phyloP scores from a whole-genome alignment of 2,113 vertebrate genomes.

The Eira barbara region DNA sequence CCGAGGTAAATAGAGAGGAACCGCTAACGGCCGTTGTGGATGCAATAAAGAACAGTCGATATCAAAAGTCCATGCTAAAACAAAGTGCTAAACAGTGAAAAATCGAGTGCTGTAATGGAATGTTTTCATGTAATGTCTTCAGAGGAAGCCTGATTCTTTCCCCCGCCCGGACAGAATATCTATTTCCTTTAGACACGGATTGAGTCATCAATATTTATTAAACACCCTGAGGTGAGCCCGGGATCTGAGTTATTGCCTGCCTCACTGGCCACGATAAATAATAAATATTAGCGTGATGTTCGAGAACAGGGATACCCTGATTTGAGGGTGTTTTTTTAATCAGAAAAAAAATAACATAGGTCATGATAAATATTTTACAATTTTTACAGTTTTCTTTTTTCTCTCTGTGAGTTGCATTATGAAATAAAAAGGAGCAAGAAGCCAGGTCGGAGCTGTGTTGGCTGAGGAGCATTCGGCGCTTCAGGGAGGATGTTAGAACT shows the following conservation, averaged over 20 bases:
- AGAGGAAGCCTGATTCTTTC: not conserved
- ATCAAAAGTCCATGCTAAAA: not conserved
- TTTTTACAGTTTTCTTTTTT: not conserved
- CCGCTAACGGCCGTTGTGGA: not conserved
- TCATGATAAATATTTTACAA: not conserved
- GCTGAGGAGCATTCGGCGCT: no score
- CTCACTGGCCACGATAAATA: not conserved
- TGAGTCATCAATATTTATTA: constrained; percentile 23
- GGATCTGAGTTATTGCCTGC: not conserved
- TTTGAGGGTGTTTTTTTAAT: not conserved
- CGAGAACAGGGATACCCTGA: not conserved
- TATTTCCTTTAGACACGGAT: not conserved
- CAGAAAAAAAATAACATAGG: constrained; percentile 13
- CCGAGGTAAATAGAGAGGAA: not conserved
- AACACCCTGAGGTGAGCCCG: not conserved
- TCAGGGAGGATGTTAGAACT: not conserved
- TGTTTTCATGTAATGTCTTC: not conserved
- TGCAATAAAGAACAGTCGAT: not conserved
- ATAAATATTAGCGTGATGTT: not conserved
- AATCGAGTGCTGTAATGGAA: not conserved
- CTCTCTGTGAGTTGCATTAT: not conserved
- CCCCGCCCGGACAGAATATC: not conserved
- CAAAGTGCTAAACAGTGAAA: not conserved
- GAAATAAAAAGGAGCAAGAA: not conserved
- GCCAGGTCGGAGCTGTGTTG: not conserved